A percentile compares a stretch with the other conserved stretches of the same genome.
Evolutionary conservation across 2,888 invertebrate species (phyloP).

Genomic region (Ctenicera cuprea): DNA sequence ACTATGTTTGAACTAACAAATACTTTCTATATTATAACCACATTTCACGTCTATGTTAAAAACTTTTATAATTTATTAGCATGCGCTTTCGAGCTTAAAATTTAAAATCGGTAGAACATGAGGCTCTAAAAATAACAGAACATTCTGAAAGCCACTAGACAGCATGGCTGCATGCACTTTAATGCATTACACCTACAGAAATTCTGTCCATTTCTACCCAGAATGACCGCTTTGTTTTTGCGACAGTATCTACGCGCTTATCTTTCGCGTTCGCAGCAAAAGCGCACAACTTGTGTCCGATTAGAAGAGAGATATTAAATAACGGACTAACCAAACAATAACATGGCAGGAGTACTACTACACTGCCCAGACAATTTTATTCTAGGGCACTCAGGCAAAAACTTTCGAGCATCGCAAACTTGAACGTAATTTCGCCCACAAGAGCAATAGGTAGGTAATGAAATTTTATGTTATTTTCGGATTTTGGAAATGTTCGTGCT

Average conservation of each 20-base stretch:
- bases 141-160: too few species aligned
- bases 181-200: background rate
- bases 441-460: conserved; percentile 35
- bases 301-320: conserved; percentile 61
- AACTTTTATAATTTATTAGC: too few species aligned
- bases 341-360: conserved; percentile 48
- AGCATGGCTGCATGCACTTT: background rate
- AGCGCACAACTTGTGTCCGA: conserved; percentile 59
- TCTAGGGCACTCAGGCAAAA: conserved; percentile 52
- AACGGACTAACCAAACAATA: conserved; percentile 59
- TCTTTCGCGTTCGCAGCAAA: conserved; percentile 59
- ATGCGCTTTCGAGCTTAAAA: too few species aligned
- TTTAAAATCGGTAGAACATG: too few species aligned
- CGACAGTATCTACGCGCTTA: conserved; percentile 51
- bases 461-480: conserved; percentile 51
- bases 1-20: too few species aligned
- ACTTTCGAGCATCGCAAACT: conserved; percentile 45
- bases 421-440: conserved; percentile 30
- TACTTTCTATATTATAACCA: too few species aligned
- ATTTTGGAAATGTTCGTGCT: conserved; percentile 37
- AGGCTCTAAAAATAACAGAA: too few species aligned
- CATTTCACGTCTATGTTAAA: too few species aligned
- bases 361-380: conserved; percentile 48
- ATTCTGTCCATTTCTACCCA: background rate
- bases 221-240: conserved; percentile 47